Conservation (phyloP, 2,113 vertebrate species). For the Galeopterus variegatus region DNA sequence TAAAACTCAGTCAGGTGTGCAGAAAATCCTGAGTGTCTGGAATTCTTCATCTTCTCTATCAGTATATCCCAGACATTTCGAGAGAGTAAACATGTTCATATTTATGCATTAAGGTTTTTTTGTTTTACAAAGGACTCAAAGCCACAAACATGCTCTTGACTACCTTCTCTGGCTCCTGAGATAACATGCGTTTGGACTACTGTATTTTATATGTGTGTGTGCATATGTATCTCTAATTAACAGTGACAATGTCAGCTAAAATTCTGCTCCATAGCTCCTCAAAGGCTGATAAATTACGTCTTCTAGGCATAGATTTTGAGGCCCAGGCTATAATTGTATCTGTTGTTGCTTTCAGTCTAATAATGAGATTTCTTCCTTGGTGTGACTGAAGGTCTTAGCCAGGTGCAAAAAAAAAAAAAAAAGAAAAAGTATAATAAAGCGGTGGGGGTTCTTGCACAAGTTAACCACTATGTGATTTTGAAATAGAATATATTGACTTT, state of each 20-base stretch:
- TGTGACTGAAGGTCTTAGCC: not conserved
- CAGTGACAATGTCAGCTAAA: not conserved
- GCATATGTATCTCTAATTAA: not conserved
- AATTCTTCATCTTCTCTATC: not conserved
- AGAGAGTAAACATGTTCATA: not conserved
- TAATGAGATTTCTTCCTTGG: not conserved
- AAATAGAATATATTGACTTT: not conserved
- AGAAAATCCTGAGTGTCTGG: not conserved
- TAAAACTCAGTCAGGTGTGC: not conserved
- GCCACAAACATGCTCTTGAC: not conserved
- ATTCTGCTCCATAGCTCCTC: not conserved
- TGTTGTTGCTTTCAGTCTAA: not conserved
- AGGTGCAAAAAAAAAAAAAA: not conserved
- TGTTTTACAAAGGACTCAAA: constrained; percentile 29
- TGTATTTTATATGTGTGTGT: not conserved
- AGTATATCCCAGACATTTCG: not conserved
- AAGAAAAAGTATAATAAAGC: not conserved
- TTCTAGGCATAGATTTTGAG: not conserved
- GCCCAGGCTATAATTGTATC: not conserved
- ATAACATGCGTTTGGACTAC: not conserved
- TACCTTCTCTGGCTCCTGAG: not conserved
- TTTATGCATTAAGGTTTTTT: not conserved
- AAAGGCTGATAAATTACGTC: not conserved
- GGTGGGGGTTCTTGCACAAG: not conserved
- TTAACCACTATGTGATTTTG: not conserved